Base-by-base conservation (phyloP, 2,888 invertebrate species). In the Pardosa pseudoannulata region DNA sequence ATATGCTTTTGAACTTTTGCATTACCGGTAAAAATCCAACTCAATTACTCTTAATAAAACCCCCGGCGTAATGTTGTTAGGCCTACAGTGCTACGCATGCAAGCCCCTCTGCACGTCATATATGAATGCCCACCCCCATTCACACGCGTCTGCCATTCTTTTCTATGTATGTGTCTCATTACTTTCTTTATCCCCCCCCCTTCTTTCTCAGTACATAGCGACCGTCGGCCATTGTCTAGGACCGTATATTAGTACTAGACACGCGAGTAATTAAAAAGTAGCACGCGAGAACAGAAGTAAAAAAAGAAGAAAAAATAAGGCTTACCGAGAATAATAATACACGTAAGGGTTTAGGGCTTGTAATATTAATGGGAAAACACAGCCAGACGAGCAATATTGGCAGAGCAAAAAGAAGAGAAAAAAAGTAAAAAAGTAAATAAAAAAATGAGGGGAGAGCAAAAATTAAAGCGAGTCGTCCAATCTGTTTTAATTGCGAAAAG, bases 181-280 rank as follows among this genome's bases (percentile, higher is more conserved):
- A 82, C 36, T 65, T 65, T 65, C 16, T 5, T 23, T 56, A 65
- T 31, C 70, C 64, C 50, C 9, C 31, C 29, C 65, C 23, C 68
- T 56, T 29, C n/a, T 23, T 79, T 79, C 79, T 79, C 41, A 23
- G 79, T 72, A 79, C 68, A 68, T 36, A 70, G 29, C 13, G 65
- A 64, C 65, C 67, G 65, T 36, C 46, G 27, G 41, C 62, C 29
- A 76, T 82, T 82, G 82, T 82, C 82, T 82, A 71, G 82, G 64
- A 71, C 28, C 23, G 65, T 13, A 67, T 70, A 83, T 78, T 78
- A 85, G 74, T 65, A 9, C 36, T 28, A 32, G 32, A 64, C 79
- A 79, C 79, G 79, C 85, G 85, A 86, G 79, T 86, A 86, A 86
- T 86, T 86, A 86, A 86, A 86, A 86, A 86, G 67, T 36, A 46